Percentiles rank a stretch among this genome's conserved stretches.
phyloP scores from a whole-genome alignment of 2,888 invertebrate species.

The Caenorhabditis panamensis region DNA sequence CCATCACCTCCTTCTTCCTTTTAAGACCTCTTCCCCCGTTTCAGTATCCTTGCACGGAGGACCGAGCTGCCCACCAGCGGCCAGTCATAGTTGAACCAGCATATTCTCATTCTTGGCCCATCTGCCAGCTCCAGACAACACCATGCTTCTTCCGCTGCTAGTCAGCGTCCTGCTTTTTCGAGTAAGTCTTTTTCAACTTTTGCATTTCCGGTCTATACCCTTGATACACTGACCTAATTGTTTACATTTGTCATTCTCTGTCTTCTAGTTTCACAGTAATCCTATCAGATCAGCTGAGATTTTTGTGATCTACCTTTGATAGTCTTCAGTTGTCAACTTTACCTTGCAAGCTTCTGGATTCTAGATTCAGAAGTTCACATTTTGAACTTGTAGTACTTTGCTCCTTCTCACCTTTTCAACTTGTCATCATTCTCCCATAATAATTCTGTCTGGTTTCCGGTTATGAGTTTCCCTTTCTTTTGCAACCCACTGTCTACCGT shows the following conservation, averaged over 20 bases:
- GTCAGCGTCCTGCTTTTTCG: slow-evolving; percentile 59
- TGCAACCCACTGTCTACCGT: slow-evolving; percentile 1
- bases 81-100: slow-evolving; percentile 36
- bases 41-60: slow-evolving; percentile 46
- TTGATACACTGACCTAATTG: slow-evolving; percentile 39
- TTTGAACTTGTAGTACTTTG: neutral
- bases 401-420: neutral
- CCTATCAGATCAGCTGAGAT: neutral
- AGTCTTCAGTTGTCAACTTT: too few species aligned
- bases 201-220: neutral
- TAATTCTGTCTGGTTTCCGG: slow-evolving; percentile 7
- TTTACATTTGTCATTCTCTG: slow-evolving; percentile 16
- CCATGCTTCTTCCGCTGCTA: slow-evolving; percentile 60
- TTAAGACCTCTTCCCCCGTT: slow-evolving; percentile 12
- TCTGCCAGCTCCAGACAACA: slow-evolving; percentile 57
- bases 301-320: neutral
- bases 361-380: too few species aligned
- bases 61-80: slow-evolving; percentile 49
- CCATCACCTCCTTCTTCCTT: neutral
- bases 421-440: slow-evolving; percentile 2
- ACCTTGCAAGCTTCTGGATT: neutral
- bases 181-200: slow-evolving; percentile 48
- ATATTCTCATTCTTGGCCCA: slow-evolving; percentile 54
- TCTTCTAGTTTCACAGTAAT: slow-evolving; percentile 16
- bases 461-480: slow-evolving; percentile 5